A percentile compares a stretch with the other conserved stretches of the same genome.
Evolutionary conservation across 2,888 invertebrate species (phyloP).

Genomic region (Apamea sordens): DNA sequence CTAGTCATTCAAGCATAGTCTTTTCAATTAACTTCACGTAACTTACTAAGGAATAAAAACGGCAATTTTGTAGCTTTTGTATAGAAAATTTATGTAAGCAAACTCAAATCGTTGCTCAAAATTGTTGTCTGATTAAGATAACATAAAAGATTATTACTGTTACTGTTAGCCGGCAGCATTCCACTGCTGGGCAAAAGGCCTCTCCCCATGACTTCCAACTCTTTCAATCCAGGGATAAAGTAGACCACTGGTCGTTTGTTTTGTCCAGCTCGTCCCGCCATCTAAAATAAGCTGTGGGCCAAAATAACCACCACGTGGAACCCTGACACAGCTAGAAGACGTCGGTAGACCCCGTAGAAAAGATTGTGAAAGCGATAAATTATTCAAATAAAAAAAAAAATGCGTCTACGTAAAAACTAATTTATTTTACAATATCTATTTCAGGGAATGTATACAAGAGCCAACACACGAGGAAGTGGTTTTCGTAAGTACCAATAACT

Average conservation of each 20-base stretch:
- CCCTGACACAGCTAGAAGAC: too few species aligned
- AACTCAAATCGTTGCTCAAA: background rate
- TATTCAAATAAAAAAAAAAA: background rate
- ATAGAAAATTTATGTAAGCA: background rate
- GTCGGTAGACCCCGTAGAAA: background rate
- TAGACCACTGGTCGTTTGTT: too few species aligned
- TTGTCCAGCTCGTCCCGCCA: too few species aligned
- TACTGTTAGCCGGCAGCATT: too few species aligned
- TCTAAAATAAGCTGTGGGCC: too few species aligned
- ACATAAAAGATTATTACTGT: too few species aligned
- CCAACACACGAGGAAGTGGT: background rate
- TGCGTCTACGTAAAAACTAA: background rate
- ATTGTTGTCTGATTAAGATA: background rate
- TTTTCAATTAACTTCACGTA: background rate
- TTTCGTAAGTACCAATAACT: slow-evolving; percentile 28
- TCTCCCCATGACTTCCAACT: too few species aligned
- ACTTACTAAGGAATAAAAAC: background rate
- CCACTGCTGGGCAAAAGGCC: too few species aligned
- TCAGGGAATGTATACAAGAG: background rate
- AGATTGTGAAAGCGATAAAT: background rate
- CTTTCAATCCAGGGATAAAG: too few species aligned
- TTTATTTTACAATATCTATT: slow-evolving; percentile 7
- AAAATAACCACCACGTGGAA: too few species aligned
- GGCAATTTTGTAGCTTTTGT: too few species aligned
- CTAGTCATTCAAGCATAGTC: background rate